These are phyloP conservation scores for Boloria selene DNA, from an alignment of 2,888 invertebrate species.

Conservation along the genomic window DNA sequence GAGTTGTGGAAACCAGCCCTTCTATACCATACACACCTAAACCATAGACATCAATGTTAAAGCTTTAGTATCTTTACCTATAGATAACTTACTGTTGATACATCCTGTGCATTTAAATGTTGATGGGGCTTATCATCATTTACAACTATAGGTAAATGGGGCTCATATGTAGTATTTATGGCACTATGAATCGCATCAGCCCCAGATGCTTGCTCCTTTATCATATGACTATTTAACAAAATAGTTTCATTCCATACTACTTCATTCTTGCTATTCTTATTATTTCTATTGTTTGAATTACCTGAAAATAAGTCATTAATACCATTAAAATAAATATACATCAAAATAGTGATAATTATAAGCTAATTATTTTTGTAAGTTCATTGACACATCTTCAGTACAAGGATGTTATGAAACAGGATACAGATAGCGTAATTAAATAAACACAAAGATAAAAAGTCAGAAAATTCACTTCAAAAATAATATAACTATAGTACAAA, in stretches of 20 bases:
- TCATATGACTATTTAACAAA: neutral
- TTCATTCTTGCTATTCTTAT: conserved; percentile 17
- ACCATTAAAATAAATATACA: neutral
- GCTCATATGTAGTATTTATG: conserved; percentile 8
- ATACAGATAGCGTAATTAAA: no score
- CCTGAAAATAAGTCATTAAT: conserved; percentile 24
- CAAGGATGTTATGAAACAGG: no score
- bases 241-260: conserved; percentile 7
- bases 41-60: no score
- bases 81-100: conserved; percentile 24
- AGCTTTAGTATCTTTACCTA: no score
- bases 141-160: conserved; percentile 1
- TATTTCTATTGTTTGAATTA: conserved; percentile 17
- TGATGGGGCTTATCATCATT: conserved; percentile 10
- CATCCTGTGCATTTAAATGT: conserved; percentile 20
- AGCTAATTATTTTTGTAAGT: neutral
- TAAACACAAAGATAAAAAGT: no score
- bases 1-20: no score
- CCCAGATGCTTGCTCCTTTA: conserved; percentile 1
- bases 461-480: no score
- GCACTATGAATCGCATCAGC: conserved; percentile 8
- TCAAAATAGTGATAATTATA: neutral
- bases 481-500: no score
- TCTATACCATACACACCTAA: no score
- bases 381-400: neutral